Evolutionary conservation across 2,888 invertebrate genomes (phyloP).

Genomic region (Latrodectus elegans): DNA sequence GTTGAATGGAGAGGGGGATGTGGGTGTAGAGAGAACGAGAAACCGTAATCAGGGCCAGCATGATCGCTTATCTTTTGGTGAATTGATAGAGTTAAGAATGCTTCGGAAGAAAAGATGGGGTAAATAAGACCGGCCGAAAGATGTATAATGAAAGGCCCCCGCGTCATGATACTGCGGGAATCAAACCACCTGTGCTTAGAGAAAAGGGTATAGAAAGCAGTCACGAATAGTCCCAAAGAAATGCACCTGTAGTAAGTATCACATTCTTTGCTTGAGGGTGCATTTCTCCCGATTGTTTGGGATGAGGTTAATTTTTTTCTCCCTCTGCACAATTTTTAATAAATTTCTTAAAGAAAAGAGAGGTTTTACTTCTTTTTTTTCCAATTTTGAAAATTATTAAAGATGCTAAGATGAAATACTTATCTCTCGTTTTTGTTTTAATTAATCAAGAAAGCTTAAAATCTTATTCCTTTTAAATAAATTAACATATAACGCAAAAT

Average conservation of each 20-base stretch:
- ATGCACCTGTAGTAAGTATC: conserved; percentile 49
- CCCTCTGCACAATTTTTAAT: neutral
- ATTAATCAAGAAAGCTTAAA: too few relatives aligned
- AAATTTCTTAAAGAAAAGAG: too few relatives aligned
- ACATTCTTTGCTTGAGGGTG: neutral
- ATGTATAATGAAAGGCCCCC: conserved; percentile 47
- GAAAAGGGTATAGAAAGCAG: conserved; percentile 14
- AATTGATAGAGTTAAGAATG: conserved; percentile 65
- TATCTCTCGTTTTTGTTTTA: too few relatives aligned
- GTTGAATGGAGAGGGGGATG: conserved; percentile 45
- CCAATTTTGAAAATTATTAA: too few relatives aligned
- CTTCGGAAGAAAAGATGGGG: conserved; percentile 45
- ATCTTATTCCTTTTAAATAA: too few relatives aligned
- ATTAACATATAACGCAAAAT: too few relatives aligned
- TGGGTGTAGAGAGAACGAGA: conserved; percentile 13
- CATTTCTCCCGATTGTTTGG: neutral
- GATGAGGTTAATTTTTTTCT: neutral
- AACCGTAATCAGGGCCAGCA: conserved; percentile 36
- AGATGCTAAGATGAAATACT: too few relatives aligned
- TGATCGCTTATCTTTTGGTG: conserved; percentile 51
- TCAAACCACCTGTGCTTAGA: conserved; percentile 40
- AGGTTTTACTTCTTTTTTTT: too few relatives aligned
- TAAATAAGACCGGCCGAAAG: conserved; percentile 52
- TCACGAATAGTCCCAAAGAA: conserved; percentile 52
- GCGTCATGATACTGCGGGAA: conserved; percentile 65